phyloP scores from a whole-genome alignment of 2,888 invertebrate genomes.

The Lutraria lutraria region DNA sequence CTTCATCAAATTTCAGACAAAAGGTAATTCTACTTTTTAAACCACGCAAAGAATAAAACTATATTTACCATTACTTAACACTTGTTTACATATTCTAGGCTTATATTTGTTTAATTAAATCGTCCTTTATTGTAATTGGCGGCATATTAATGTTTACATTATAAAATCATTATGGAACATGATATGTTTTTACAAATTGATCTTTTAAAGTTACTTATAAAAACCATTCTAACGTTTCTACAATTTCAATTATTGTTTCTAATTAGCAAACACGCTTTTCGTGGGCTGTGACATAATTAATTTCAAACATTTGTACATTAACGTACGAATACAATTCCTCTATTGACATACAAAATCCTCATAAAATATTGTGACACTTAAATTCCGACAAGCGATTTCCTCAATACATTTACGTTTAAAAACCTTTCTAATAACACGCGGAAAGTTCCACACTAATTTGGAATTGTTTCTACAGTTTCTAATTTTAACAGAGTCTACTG shows the following conservation, averaged over 20 bases:
- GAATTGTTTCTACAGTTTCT: too few species aligned
- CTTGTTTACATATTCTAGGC: background rate
- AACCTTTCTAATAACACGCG: too few species aligned
- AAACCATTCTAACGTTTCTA: background rate
- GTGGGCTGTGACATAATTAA: background rate
- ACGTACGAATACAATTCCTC: too few species aligned
- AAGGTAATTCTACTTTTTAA: background rate
- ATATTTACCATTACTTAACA: conserved; percentile 10
- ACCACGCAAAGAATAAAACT: background rate
- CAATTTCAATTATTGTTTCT: background rate
- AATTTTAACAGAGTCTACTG: too few species aligned
- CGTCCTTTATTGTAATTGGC: background rate
- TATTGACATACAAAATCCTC: too few species aligned
- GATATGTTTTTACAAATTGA: background rate
- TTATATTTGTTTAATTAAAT: background rate
- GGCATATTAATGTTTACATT: background rate
- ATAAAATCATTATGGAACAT: background rate
- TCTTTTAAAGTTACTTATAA: background rate
- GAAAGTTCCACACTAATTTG: too few species aligned
- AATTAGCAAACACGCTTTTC: background rate
- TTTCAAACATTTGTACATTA: background rate
- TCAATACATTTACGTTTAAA: too few species aligned
- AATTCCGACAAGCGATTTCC: too few species aligned
- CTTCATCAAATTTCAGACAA: background rate
- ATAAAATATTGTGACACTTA: too few species aligned